Percentiles rank a stretch among this genome's conserved stretches.
Conservation (phyloP, 2,888 invertebrate genomes). For the Chalcis sispes region DNA sequence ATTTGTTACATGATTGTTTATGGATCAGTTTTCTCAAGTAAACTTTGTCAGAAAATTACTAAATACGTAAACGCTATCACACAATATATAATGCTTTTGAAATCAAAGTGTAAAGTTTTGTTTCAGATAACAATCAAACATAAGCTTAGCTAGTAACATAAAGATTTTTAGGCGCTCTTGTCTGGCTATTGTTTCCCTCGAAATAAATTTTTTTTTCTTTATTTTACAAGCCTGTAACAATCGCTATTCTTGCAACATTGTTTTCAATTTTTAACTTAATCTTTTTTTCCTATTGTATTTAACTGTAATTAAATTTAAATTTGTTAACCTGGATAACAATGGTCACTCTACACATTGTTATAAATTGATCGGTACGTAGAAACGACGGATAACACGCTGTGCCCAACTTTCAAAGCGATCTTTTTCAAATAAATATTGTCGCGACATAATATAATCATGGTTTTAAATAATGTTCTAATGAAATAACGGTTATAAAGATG, state of each 20-base stretch:
- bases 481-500: too few relatives aligned
- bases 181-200: conserved; percentile 43
- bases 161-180: conserved; percentile 25
- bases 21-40: background rate
- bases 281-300: conserved; percentile 23
- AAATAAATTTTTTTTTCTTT: conserved; percentile 4
- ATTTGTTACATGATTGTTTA: too few relatives aligned
- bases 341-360: conserved; percentile 12
- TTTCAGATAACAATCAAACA: conserved; percentile 38
- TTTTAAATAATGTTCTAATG: too few relatives aligned
- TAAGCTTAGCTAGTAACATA: conserved; percentile 21
- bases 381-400: too few relatives aligned
- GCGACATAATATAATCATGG: too few relatives aligned
- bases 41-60: conserved; percentile 22
- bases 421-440: too few relatives aligned
- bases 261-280: conserved; percentile 14
- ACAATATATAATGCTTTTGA: conserved; percentile 11
- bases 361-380: conserved; percentile 31
- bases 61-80: conserved; percentile 16
- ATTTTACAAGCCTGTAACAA: conserved; percentile 24
- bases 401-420: too few relatives aligned
- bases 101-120: conserved; percentile 43
- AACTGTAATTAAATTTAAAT: conserved; percentile 48
- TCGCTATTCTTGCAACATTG: conserved; percentile 51
- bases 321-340: conserved; percentile 39